A percentile compares a stretch with the other conserved stretches of the same genome.
These are phyloP conservation scores for Enteromius viviparus DNA, from an alignment of 2,797 vertebrate genomes.

Conservation along the genomic window DNA sequence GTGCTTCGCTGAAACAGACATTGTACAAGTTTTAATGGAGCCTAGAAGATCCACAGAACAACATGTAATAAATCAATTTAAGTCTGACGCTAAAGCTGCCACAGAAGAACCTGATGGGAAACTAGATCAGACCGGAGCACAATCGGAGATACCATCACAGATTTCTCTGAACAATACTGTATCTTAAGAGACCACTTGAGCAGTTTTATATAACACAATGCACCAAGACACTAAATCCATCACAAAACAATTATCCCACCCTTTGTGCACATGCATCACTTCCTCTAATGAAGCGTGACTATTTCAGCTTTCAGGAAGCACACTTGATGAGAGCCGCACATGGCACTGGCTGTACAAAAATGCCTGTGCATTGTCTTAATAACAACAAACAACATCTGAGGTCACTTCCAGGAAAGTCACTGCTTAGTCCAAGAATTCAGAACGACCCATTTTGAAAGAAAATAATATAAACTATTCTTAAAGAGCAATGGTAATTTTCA, in stretches of 20 bases:
- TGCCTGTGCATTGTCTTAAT: constrained; percentile 21
- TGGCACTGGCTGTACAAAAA: constrained; percentile 16
- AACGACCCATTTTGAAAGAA: background rate
- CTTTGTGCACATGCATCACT: background rate
- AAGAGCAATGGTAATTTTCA: background rate
- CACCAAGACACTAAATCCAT: constrained; percentile 26
- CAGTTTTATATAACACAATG: constrained; percentile 8
- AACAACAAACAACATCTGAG: constrained; percentile 17
- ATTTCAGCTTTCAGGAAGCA: constrained; percentile 30
- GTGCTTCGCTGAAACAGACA: constrained; percentile 71
- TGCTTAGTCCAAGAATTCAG: background rate
- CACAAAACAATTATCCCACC: constrained; percentile 31
- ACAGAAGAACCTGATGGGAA: constrained; percentile 15
- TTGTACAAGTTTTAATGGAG: constrained; percentile 13
- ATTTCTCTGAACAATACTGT: constrained; percentile 34
- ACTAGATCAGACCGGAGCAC: background rate
- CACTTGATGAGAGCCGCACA: constrained; percentile 20
- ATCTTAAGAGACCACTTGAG: constrained; percentile 35
- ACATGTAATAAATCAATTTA: background rate
- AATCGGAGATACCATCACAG: constrained; percentile 10
- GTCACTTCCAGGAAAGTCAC: constrained; percentile 26
- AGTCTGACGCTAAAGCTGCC: background rate
- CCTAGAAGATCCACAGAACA: constrained; percentile 1
- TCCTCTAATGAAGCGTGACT: constrained; percentile 4
- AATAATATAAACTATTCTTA: background rate